Percentiles rank a stretch among this genome's conserved stretches.
Conservation (phyloP, 2,113 vertebrate species). For the Siphamia tubifer region DNA sequence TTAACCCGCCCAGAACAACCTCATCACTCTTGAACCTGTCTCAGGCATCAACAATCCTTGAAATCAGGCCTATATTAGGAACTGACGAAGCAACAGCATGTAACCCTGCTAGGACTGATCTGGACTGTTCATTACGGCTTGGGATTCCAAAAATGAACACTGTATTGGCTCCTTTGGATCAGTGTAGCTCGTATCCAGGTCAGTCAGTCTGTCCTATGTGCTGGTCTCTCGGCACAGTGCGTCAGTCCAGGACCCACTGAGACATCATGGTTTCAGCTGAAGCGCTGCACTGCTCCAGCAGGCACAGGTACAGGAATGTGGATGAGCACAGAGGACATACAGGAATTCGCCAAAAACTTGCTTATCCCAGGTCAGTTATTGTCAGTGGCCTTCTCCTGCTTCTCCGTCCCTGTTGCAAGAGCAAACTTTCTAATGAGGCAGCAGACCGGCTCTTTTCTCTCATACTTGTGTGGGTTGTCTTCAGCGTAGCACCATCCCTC, state of each 20-base stretch:
- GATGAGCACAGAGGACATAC: not conserved
- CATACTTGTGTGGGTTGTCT: not conserved
- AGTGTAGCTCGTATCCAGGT: conserved; percentile 69
- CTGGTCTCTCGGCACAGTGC: conserved; percentile 38
- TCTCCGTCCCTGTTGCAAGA: conserved; percentile 13
- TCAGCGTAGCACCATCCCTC: conserved; percentile 20
- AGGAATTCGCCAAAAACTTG: conserved; percentile 26
- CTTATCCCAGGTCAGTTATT: conserved; percentile 9
- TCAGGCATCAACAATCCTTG: conserved; percentile 24
- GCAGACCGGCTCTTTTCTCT: not conserved
- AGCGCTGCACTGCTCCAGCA: conserved; percentile 35
- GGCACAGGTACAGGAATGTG: conserved; percentile 42
- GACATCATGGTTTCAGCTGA: conserved; percentile 32
- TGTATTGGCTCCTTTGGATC: conserved; percentile 10
- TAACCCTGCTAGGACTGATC: not conserved
- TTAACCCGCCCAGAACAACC: conserved; percentile 59
- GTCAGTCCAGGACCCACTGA: conserved; percentile 57
- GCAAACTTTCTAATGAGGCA: conserved; percentile 55
- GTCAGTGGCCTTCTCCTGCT: not conserved
- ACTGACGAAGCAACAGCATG: not conserved
- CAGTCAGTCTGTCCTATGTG: conserved; percentile 60
- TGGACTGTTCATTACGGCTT: not conserved
- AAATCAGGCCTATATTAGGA: conserved; percentile 20
- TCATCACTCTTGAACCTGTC: conserved; percentile 54
- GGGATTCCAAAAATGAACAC: conserved; percentile 45